Evolutionary conservation across 2,888 invertebrate genomes (phyloP), one percentile per base, ranked within the genome.

Genomic region (Trypoxylon attenuatum): DNA sequence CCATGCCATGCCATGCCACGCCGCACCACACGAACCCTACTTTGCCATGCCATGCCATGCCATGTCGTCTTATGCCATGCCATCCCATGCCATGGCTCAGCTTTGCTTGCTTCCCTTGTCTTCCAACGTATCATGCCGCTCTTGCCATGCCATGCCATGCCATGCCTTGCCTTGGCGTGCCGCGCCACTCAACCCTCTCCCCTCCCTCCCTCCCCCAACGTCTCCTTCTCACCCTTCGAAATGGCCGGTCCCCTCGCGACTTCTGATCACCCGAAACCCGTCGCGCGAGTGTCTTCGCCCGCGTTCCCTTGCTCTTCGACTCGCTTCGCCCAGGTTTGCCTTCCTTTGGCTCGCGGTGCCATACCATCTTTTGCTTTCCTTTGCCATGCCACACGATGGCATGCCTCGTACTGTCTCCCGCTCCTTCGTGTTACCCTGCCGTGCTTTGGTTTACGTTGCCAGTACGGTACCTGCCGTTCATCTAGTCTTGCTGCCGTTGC

Each of bases 201-300:
- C 60, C 49, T 42, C 47, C 49, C 52, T 22, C 29, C 23, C 42
- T 49, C 58, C 25, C 54, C 51, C 52, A 38, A 39, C 50, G 65
- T 41, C 58, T 58, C 66, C 66, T 67, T 58, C 51, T 54, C 50
- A 54, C 50, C 42, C 58, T 54, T 57, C 51, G 42, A 25, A 5
- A 8, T 33, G 49, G 53, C 53, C 65, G 50, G 15, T n/a, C 3
- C 8, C 27, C 27, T 27, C 43, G 19, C 41, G 18, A n/a, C 51
- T 33, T 33, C 15, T n/a, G n/a, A n/a, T n/a, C n/a, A n/a, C n/a
- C n/a, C n/a, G n/a, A n/a, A n/a, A n/a, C n/a, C n/a, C n/a, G n/a
- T n/a, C n/a, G n/a, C n/a, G n/a, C n/a, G n/a, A n/a, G n/a, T n/a
- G n/a, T n/a, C 21, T 16, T 25, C 57, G 55, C 42, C 19, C 18